These are phyloP conservation scores for Thelaira solivaga DNA, from an alignment of 2,888 invertebrate species.

Conservation along the genomic window DNA sequence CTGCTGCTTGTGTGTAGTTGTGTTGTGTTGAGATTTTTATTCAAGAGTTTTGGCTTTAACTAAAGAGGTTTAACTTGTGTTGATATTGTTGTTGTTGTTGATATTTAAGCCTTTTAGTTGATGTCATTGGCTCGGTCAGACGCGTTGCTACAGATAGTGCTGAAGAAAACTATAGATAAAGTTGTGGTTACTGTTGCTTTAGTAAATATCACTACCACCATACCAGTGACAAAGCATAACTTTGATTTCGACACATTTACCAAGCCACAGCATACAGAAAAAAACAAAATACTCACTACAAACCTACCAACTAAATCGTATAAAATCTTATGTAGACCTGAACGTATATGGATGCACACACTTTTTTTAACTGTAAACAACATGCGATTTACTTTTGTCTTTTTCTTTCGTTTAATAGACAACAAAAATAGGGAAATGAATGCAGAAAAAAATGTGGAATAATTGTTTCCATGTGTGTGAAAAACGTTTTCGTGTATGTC, in stretches of 20 bases:
- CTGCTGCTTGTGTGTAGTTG: constrained; percentile 15
- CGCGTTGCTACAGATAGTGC: background rate
- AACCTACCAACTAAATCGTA: background rate
- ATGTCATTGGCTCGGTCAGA: background rate
- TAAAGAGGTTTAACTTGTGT: constrained; percentile 53
- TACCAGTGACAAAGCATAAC: constrained; percentile 57
- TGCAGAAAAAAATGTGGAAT: background rate
- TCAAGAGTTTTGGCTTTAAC: constrained; percentile 50
- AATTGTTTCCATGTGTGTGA: constrained; percentile 29
- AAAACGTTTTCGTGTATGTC: constrained; percentile 42
- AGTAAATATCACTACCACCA: constrained; percentile 37
- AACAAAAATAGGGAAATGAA: too few species aligned
- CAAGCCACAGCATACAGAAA: constrained; percentile 22
- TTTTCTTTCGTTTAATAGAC: too few species aligned
- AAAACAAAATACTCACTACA: background rate
- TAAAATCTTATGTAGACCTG: background rate
- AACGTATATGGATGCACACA: background rate
- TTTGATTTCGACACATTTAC: constrained; percentile 55
- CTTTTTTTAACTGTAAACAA: too few species aligned
- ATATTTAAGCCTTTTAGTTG: constrained; percentile 44
- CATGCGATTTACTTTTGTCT: constrained; percentile 2
- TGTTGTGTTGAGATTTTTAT: constrained; percentile 36
- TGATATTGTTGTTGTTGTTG: too few species aligned
- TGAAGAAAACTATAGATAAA: background rate
- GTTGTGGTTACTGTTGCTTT: constrained; percentile 2